These are phyloP conservation scores for Melieria omissa DNA, from an alignment of 2,888 invertebrate species.

Conservation along the genomic window DNA sequence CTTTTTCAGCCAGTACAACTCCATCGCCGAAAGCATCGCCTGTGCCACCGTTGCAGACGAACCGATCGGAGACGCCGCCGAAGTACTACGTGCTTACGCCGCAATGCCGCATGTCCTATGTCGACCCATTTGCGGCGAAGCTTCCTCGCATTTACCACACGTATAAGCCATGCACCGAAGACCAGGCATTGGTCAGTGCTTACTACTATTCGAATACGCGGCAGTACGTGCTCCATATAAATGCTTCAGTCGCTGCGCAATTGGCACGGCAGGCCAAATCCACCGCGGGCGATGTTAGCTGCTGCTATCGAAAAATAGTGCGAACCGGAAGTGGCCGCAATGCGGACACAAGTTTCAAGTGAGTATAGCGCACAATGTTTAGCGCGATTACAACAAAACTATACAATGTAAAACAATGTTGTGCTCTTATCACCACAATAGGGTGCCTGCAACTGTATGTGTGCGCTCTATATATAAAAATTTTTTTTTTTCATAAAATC, in stretches of 20 bases:
- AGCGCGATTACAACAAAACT: not conserved
- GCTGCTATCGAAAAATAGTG: conserved; percentile 59
- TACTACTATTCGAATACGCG: conserved; percentile 44
- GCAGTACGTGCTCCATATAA: conserved; percentile 40
- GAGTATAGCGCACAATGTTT: conserved; percentile 26
- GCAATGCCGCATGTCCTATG: conserved; percentile 72
- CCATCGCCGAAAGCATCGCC: too few species aligned
- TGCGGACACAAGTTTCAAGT: conserved; percentile 57
- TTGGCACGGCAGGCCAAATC: not conserved
- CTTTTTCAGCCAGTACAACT: too few species aligned
- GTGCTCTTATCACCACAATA: not conserved
- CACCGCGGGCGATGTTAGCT: conserved; percentile 45
- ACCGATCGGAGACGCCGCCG: not conserved
- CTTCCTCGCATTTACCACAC: conserved; percentile 68
- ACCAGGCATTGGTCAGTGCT: conserved; percentile 53
- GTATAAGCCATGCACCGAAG: conserved; percentile 66
- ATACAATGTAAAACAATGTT: not conserved
- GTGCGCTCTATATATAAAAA: not conserved
- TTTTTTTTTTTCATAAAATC: not conserved
- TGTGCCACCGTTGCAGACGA: too few species aligned
- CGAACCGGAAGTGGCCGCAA: conserved; percentile 52
- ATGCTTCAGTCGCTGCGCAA: not conserved
- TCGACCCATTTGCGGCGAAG: conserved; percentile 70
- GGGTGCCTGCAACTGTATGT: not conserved
- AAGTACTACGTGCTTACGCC: conserved; percentile 67